Conservation (phyloP, 2,888 invertebrate species). For the Macaria liturata region DNA sequence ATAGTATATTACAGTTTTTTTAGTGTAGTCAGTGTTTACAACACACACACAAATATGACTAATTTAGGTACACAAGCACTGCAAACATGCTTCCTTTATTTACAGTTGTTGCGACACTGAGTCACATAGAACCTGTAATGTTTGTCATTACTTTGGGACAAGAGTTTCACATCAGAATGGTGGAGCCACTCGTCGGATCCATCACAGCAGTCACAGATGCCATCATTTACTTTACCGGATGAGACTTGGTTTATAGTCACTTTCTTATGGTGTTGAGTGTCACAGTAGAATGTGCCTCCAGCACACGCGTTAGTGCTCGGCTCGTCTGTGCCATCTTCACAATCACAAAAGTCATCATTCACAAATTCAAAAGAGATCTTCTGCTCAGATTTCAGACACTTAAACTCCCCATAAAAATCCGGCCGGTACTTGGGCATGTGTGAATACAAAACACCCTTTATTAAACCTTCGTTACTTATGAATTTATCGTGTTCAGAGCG, state of each 20-base stretch:
- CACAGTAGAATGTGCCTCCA: constrained; percentile 93
- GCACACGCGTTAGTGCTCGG: constrained; percentile 95
- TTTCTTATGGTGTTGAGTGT: constrained; percentile 72
- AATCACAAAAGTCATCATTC: constrained; percentile 95
- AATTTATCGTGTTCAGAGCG: constrained; percentile 66
- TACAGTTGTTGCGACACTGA: constrained; percentile 59
- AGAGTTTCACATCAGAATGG: constrained; percentile 42
- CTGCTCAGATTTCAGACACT: constrained; percentile 66
- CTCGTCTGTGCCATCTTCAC: constrained; percentile 90
- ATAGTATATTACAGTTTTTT: too few species aligned
- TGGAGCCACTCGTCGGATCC: constrained; percentile 92
- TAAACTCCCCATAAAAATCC: constrained; percentile 62
- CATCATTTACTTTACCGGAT: constrained; percentile 95
- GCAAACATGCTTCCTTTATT: constrained; percentile 20
- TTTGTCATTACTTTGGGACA: constrained; percentile 58
- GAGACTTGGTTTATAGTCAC: constrained; percentile 75
- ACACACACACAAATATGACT: background rate
- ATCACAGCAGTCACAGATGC: constrained; percentile 96
- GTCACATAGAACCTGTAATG: constrained; percentile 60
- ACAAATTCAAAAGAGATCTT: constrained; percentile 71
- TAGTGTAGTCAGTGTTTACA: background rate
- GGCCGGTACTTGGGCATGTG: constrained; percentile 68
- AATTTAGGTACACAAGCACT: background rate
- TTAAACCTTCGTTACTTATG: constrained; percentile 66
- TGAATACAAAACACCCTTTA: constrained; percentile 65